Evolutionary conservation across 92 coral and sea anemone species (phyloP).

Genomic region (Epizoanthus scotinus): DNA sequence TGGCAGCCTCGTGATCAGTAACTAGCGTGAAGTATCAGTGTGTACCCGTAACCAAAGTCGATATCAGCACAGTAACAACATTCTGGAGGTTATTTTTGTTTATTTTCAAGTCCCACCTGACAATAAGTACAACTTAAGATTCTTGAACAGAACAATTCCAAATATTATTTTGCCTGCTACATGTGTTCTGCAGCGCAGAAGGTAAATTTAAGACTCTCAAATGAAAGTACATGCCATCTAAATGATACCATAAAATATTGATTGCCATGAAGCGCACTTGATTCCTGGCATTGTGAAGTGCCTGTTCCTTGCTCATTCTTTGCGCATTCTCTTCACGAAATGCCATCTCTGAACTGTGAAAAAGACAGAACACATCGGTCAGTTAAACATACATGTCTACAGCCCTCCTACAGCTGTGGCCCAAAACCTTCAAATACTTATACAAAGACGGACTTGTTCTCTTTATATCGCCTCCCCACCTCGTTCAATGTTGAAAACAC

Average conservation of each 20-base stretch:
- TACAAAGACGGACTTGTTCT: too few relatives aligned
- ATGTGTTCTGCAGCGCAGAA: background rate
- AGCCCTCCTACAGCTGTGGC: too few relatives aligned
- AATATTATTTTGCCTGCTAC: background rate
- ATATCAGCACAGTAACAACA: too few relatives aligned
- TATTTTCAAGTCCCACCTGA: background rate
- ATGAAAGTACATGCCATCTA: background rate
- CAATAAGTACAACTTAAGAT: background rate
- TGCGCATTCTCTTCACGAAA: slow-evolving; percentile 22
- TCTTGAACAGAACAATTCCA: too few relatives aligned
- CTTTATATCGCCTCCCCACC: too few relatives aligned
- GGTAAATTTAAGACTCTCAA: background rate
- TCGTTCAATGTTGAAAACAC: too few relatives aligned
- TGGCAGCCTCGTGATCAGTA: too few relatives aligned
- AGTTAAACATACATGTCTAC: too few relatives aligned
- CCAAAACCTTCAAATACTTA: too few relatives aligned
- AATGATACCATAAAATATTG: background rate
- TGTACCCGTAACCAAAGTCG: too few relatives aligned
- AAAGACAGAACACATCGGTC: background rate
- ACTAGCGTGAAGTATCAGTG: too few relatives aligned
- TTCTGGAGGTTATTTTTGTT: background rate
- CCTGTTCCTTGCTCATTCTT: background rate
- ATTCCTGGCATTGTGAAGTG: too few relatives aligned
- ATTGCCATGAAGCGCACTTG: background rate
- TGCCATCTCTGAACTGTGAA: slow-evolving; percentile 25